Conservation (phyloP, 2,888 invertebrate species). For the Philereme transversata region DNA sequence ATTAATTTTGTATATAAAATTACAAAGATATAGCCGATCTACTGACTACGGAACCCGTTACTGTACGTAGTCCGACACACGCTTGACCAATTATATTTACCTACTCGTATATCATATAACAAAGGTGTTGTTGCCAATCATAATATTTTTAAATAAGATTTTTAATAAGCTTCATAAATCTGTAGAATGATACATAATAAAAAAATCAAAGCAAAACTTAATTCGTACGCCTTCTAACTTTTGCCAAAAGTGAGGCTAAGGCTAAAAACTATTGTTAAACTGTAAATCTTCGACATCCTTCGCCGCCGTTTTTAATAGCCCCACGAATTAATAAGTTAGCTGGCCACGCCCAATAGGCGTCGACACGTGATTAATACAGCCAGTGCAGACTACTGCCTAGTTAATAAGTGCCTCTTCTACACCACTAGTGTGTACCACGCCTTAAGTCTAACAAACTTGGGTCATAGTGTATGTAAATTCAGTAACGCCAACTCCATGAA, state of each 20-base stretch:
- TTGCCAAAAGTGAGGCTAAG: conserved; percentile 5
- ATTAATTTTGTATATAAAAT: too few species aligned
- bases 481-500: conserved; percentile 3
- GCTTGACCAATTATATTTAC: too few species aligned
- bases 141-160: too few species aligned
- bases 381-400: conserved; percentile 71
- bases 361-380: conserved; percentile 76
- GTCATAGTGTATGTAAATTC: conserved; percentile 36
- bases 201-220: background rate
- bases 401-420: conserved; percentile 54
- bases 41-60: too few species aligned
- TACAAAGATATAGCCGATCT: too few species aligned
- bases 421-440: conserved; percentile 60
- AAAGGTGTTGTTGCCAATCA: too few species aligned
- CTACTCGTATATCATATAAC: too few species aligned
- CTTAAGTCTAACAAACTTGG: conserved; percentile 43
- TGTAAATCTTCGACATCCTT: conserved; percentile 55
- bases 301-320: conserved; percentile 71
- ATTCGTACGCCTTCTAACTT: background rate
- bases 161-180: too few species aligned
- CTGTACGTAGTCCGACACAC: too few species aligned
- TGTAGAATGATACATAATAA: too few species aligned
- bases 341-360: conserved; percentile 79
- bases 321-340: conserved; percentile 74
- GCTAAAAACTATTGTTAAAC: conserved; percentile 17